These are phyloP conservation scores for Eretmochelys imbricata DNA, from an alignment of 2,113 vertebrate genomes.

Conservation along the genomic window DNA sequence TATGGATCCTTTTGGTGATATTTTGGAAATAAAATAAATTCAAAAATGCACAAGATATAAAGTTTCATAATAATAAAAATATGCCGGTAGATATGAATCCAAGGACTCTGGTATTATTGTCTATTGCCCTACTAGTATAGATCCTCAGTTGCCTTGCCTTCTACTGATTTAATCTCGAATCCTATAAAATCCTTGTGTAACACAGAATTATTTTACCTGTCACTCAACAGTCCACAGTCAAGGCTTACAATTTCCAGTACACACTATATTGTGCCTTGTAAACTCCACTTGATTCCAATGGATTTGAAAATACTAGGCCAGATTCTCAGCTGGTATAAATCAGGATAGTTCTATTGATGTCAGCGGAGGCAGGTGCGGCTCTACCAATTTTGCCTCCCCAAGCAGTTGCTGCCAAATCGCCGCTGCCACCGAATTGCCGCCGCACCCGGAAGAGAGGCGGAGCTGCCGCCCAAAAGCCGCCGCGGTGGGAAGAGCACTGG, in stretches of 20 bases:
- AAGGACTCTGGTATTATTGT: neutral
- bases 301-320: neutral
- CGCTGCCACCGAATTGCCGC: too few relatives aligned
- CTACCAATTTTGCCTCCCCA: too few relatives aligned
- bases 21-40: constrained; percentile 3
- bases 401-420: too few relatives aligned
- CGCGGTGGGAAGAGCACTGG: too few relatives aligned
- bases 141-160: neutral
- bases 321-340: neutral
- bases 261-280: neutral
- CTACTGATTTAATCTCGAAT: neutral
- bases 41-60: neutral
- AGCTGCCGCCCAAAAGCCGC: too few relatives aligned
- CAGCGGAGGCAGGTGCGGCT: neutral
- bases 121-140: neutral
- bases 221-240: neutral
- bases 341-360: neutral
- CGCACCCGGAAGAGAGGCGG: too few relatives aligned
- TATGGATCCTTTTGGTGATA: neutral
- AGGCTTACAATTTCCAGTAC: neutral
- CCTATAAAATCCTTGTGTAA: neutral
- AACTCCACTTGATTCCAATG: neutral
- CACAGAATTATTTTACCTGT: neutral
- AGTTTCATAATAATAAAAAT: neutral
- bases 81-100: neutral